Conservation (phyloP, 2,113 vertebrate species). For the Bambusicola thoracicus region DNA sequence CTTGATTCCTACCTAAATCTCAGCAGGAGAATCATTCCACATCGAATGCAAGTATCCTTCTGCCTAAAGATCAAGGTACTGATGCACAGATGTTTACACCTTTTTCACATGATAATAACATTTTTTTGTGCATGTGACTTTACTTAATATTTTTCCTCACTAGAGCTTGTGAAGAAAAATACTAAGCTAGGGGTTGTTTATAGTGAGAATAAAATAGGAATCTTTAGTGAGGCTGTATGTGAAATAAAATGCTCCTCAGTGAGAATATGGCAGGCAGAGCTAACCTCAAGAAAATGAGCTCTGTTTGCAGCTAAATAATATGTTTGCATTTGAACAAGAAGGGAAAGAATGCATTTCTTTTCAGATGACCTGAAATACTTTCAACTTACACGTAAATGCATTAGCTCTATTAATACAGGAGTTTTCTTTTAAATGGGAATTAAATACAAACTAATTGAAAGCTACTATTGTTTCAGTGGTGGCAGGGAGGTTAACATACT, state of each 20-base stretch:
- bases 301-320: background rate
- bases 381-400: background rate
- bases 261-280: background rate
- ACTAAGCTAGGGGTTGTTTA: rapidly evolving
- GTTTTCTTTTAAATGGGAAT: background rate
- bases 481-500: background rate
- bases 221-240: background rate
- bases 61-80: background rate
- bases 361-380: background rate
- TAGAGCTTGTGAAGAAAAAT: background rate
- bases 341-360: background rate
- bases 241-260: background rate
- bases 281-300: background rate
- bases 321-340: background rate
- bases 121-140: background rate
- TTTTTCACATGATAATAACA: background rate
- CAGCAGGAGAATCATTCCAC: background rate
- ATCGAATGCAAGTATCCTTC: background rate
- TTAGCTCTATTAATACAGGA: background rate
- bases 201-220: background rate
- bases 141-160: background rate
- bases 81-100: background rate
- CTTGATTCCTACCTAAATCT: background rate
- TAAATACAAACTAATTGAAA: background rate
- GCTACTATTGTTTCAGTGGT: background rate